Evolutionary conservation across 2,797 vertebrate genomes (phyloP), one percentile per base, ranked within the genome.

Genomic region (Chaetophractus vellerosus): DNA sequence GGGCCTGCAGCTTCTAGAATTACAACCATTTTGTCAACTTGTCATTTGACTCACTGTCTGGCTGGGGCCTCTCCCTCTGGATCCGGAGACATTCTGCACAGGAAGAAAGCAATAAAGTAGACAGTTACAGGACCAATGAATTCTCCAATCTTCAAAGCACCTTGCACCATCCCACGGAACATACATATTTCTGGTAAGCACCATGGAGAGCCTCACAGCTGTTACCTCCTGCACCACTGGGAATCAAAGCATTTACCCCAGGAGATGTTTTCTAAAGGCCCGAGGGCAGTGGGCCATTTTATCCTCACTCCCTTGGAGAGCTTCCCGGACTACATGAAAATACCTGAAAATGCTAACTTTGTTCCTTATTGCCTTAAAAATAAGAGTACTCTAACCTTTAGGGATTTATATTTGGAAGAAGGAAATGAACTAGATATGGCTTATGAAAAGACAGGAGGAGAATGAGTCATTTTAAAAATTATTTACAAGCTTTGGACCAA

Each of bases 321-420:
- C 93, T 94, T 86, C 79, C 85, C 95, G 80, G 90, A 93, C 69
- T 72, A 85, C 82, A 89, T 71, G 88, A 83, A 91, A 93, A 96
- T 79, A 88, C 90, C 92, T 94, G 92, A 88, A 94, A 97, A 88
- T 86, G 93, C 89, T 96, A 93, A 93, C 88, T 91, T 66, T 74
- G 26, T 88, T 96, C 55, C 95, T 74, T 94, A 63, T 80, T 80
- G 96, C 88, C 89, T 96, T 92, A 94, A 95, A 96, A 93, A 87
- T 64, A 94, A 79, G 85, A 83, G 71, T 72, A 61, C 85, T 92
- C 88, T 91, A 88, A 92, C 95, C 69, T 96, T 96, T 95, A 81
- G 85, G 96, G 79, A 66, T 95, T 95, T 97, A 97, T 96, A 97
- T 97, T 97, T 97, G 96, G 96, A 95, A 92, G 90, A 86, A 55